These are phyloP conservation scores for Drosophila biarmipes DNA, from an alignment of 1,140 invertebrate species.

Conservation along the genomic window DNA sequence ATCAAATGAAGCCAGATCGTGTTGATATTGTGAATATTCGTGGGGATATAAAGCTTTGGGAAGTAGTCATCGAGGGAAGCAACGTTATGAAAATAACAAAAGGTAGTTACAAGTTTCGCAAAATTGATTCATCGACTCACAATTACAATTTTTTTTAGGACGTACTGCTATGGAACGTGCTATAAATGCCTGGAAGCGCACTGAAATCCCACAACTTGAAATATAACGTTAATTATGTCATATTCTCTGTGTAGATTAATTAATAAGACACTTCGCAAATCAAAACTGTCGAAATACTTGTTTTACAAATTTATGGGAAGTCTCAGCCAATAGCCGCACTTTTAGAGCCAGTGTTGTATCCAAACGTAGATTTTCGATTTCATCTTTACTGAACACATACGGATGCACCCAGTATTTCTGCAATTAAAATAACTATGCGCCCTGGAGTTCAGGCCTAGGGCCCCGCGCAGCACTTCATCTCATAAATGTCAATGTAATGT, in stretches of 20 bases:
- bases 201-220: not conserved
- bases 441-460: constrained; percentile 10
- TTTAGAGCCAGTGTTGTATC: no score
- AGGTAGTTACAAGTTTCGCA: not conserved
- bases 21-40: constrained; percentile 84
- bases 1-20: constrained; percentile 57
- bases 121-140: not conserved
- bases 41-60: constrained; percentile 80
- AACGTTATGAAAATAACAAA: not conserved
- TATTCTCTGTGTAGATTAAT: constrained; percentile 2
- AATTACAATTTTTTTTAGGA: not conserved
- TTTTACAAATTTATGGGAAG: constrained; percentile 49
- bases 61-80: constrained; percentile 44
- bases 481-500: constrained; percentile 64
- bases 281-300: constrained; percentile 20
- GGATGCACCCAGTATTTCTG: constrained; percentile 24
- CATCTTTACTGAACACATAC: constrained; percentile 20
- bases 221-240: not conserved
- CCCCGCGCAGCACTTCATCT: constrained; percentile 32
- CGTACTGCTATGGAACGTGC: constrained; percentile 9
- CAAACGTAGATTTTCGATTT: constrained; percentile 49
- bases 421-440: constrained; percentile 58
- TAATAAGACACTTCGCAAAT: constrained; percentile 13
- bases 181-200: not conserved
- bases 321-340: not conserved